Percentiles rank a stretch among this genome's conserved stretches.
phyloP scores from a whole-genome alignment of 1,140 invertebrate species.

The Heliconius himera region DNA sequence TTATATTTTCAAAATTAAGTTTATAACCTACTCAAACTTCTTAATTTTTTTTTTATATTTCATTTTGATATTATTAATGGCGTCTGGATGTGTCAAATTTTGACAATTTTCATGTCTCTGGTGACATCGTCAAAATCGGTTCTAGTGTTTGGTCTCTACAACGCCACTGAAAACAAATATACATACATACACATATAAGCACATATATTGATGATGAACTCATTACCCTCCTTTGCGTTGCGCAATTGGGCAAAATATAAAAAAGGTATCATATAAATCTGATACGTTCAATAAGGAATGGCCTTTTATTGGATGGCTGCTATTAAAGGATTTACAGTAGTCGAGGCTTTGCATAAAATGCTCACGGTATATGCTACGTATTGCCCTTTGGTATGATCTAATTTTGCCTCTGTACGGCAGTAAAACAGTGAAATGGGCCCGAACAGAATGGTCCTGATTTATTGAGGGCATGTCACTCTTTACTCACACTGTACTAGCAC shows the following conservation, averaged over 20 bases:
- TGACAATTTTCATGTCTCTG: no score
- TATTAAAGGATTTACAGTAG: constrained; percentile 65
- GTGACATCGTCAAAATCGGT: no score
- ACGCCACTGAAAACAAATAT: no score
- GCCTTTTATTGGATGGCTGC: constrained; percentile 47
- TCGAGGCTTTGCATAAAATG: constrained; percentile 60
- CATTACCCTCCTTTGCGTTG: no score
- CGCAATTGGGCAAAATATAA: background rate
- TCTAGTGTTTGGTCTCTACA: no score
- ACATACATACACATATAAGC: no score
- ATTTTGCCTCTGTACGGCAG: constrained; percentile 72
- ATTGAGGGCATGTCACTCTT: constrained; percentile 63
- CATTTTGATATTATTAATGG: no score
- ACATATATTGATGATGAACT: no score
- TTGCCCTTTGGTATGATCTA: constrained; percentile 68
- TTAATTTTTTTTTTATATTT: no score
- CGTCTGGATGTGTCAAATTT: no score
- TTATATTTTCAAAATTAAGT: no score
- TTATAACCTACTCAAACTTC: no score
- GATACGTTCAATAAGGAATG: background rate
- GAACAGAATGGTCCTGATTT: constrained; percentile 73
- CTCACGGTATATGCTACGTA: constrained; percentile 36
- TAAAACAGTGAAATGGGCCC: constrained; percentile 71
- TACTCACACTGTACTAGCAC: constrained; percentile 40
- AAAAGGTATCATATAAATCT: background rate